Conservation (phyloP, 2,797 vertebrate species). For the Cottoperca gobio region DNA sequence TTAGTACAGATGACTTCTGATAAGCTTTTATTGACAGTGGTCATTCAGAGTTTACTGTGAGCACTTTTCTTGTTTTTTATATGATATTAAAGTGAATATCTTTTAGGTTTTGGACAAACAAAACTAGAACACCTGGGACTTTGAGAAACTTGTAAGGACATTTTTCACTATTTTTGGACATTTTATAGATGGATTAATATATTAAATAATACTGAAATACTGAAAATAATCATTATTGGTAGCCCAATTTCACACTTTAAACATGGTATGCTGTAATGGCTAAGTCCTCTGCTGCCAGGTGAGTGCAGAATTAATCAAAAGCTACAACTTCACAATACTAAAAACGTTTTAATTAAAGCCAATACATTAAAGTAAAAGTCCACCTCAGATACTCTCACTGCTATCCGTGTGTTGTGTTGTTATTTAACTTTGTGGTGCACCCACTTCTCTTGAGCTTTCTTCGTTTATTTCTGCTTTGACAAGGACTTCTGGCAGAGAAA, state of each 20-base stretch:
- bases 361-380: background rate
- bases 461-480: slow-evolving; percentile 27
- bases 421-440: slow-evolving; percentile 12
- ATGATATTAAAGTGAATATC: too few species aligned
- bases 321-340: background rate
- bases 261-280: background rate
- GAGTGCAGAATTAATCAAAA: background rate
- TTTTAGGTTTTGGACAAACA: too few species aligned
- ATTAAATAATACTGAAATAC: too few species aligned
- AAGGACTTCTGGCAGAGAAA: slow-evolving; percentile 1
- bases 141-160: too few species aligned
- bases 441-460: slow-evolving; percentile 9
- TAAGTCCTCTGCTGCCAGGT: background rate
- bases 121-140: too few species aligned
- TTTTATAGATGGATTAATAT: too few species aligned
- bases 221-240: too few species aligned
- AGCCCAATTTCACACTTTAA: background rate
- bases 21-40: slow-evolving; percentile 31
- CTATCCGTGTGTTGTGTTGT: background rate
- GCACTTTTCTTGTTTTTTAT: background rate
- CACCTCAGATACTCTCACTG: background rate
- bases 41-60: slow-evolving; percentile 18
- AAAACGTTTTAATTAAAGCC: slow-evolving; percentile 19
- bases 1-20: slow-evolving; percentile 36
- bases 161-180: too few species aligned